Base-by-base conservation (phyloP, 2,888 invertebrate species). In the Cantharis flavilabris region DNA sequence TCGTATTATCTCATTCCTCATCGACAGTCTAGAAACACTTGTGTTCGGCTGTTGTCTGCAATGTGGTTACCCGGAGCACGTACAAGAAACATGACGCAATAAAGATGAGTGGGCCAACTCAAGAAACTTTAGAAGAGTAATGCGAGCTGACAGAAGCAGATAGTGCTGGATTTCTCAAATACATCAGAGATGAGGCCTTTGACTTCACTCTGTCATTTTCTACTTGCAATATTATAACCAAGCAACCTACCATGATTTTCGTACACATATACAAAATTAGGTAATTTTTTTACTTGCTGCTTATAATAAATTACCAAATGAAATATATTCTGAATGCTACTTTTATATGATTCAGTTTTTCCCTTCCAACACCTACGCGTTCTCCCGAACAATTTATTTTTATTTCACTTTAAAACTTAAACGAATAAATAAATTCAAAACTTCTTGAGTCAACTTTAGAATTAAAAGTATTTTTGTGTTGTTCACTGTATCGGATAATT, bases 41-140 rank as follows among this genome's bases (percentile, higher is more conserved):
- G 80, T 81, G 82, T 83, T 83, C 81, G 82, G 81, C 76, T 84
- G 83, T 83, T 83, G 83, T 83, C 82, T 83, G 81, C 81, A 81
- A 82, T 80, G 82, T 82, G 80, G 81, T 82, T 82, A 83, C 81
- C 83, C 82, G 71, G 80, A 81, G 83, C 85, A 85, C 84, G 86
- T 85, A 83, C 84, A 82, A 84, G 85, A 85, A 84, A 84, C 85
- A 85, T 84, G 84, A 84, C 83, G 85, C 85, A 86, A 86, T 86
- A 86, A 86, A 86, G 85, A 84, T 83, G 84, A 85, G 85, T 85
- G 85, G 83, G 83, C 80, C 82, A 82, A 78, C 77, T 80, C 80
- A 62, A 76, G 80, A 71, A 82, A 78, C 79, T 80, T 79, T 18
- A 76, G 76, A 73, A 82, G 80, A 82, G 78, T 81, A 81, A 82